phyloP scores from a whole-genome alignment of 1,140 invertebrate species.

The Ooceraea biroi region DNA sequence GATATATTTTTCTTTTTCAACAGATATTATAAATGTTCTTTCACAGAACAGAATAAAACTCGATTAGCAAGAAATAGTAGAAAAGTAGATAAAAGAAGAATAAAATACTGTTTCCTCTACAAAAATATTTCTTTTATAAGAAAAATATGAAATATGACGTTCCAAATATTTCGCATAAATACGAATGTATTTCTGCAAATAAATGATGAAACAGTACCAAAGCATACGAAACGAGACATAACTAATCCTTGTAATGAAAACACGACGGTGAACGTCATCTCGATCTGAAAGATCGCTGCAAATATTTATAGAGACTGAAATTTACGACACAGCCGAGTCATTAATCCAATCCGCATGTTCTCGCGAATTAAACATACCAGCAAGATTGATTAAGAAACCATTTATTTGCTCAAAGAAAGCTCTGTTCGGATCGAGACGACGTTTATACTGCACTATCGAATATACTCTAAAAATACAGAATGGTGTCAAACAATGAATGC shows the following conservation, averaged over 20 bases:
- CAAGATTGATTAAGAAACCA: too few relatives aligned
- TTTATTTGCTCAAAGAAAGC: background rate
- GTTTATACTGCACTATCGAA: slow-evolving; percentile 7
- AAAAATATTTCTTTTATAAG: background rate
- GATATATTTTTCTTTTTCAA: background rate
- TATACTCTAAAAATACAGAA: background rate
- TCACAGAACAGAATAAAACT: background rate
- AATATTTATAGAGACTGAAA: too few relatives aligned
- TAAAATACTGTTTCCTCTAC: background rate
- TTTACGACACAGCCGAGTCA: too few relatives aligned
- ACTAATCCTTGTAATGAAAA: too few relatives aligned
- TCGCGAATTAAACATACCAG: too few relatives aligned
- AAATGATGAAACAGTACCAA: background rate
- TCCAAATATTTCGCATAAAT: background rate
- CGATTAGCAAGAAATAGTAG: background rate
- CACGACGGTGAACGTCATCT: too few relatives aligned
- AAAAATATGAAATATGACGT: background rate
- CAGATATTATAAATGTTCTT: background rate
- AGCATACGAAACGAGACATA: background rate
- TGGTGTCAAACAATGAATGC: background rate
- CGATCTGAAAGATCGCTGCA: too few relatives aligned
- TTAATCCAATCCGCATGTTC: too few relatives aligned
- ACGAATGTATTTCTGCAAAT: background rate
- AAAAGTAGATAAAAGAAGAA: background rate
- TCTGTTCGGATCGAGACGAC: background rate